phyloP scores from a whole-genome alignment of 2,888 invertebrate genomes.

The Agrenia bidenticulata region DNA sequence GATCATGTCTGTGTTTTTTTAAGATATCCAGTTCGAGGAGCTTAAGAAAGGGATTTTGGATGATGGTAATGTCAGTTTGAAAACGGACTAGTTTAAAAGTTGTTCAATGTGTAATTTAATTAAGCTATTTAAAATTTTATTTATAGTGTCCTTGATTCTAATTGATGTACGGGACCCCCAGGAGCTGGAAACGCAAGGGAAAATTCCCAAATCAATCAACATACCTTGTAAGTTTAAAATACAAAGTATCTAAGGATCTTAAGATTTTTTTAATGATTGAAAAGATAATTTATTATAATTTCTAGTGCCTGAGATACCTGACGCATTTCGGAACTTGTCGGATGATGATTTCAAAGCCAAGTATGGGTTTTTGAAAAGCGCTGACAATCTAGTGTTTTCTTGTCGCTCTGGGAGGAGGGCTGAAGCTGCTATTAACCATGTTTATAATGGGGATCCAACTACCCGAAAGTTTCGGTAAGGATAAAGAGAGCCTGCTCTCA shows the following conservation, averaged over 20 bases:
- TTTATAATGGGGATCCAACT: neutral
- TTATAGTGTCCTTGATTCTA: slow-evolving; percentile 38
- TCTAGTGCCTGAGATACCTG: slow-evolving; percentile 49
- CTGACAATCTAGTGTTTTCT: slow-evolving; percentile 49
- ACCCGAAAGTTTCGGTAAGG: slow-evolving; percentile 5
- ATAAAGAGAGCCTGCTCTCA: neutral
- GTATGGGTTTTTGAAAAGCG: slow-evolving; percentile 52
- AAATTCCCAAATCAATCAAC: slow-evolving; percentile 49
- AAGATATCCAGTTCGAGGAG: slow-evolving; percentile 39
- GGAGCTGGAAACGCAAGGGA: slow-evolving; percentile 49
- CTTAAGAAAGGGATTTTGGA: slow-evolving; percentile 30
- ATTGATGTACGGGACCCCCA: slow-evolving; percentile 52
- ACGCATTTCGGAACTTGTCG: slow-evolving; percentile 44
- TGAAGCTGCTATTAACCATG: slow-evolving; percentile 41
- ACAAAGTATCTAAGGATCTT: no score
- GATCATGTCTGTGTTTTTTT: no score
- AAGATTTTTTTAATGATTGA: no score
- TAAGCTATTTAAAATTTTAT: neutral
- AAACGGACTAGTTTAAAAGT: neutral
- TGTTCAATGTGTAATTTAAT: neutral
- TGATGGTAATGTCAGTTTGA: slow-evolving; percentile 21
- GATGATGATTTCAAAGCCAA: slow-evolving; percentile 49
- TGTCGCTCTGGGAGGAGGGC: slow-evolving; percentile 53
- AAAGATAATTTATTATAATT: no score
- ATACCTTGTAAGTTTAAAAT: slow-evolving; percentile 46